Percentiles rank a stretch among this genome's conserved stretches.
phyloP scores from a whole-genome alignment of 2,113 vertebrate genomes.

The Scomber scombrus region DNA sequence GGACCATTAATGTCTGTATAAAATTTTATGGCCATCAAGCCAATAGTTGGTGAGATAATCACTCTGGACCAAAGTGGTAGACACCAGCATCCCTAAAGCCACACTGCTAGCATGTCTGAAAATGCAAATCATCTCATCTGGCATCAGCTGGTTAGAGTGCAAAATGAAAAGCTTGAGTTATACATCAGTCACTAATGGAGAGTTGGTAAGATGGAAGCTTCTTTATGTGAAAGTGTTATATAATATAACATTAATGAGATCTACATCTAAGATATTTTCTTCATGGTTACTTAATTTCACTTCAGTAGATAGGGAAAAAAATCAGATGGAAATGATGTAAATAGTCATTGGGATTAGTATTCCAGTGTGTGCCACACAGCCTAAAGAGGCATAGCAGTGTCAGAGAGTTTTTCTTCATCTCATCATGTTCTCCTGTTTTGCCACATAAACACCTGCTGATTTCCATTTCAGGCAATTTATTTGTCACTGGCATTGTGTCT shows the following conservation, averaged over 20 bases:
- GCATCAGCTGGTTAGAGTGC: conserved; percentile 13
- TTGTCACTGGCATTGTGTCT: conserved; percentile 58
- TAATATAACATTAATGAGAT: conserved; percentile 56
- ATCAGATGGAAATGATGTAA: conserved; percentile 49
- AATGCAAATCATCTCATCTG: neutral
- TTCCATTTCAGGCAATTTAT: conserved; percentile 76
- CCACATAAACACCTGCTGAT: conserved; percentile 78
- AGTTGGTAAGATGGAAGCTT: conserved; percentile 31
- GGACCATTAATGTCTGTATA: neutral
- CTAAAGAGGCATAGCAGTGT: conserved; percentile 67
- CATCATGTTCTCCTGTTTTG: conserved; percentile 65
- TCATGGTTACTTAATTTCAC: conserved; percentile 54
- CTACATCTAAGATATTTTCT: conserved; percentile 48
- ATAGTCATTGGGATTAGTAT: conserved; percentile 55
- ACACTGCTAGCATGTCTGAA: no score
- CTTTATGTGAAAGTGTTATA: conserved; percentile 37
- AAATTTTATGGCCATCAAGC: neutral
- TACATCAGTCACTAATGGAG: conserved; percentile 42
- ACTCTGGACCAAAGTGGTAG: neutral
- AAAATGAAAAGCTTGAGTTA: conserved; percentile 44
- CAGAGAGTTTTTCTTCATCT: conserved; percentile 69
- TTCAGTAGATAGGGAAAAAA: conserved; percentile 26
- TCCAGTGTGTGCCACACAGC: conserved; percentile 51
- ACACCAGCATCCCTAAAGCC: conserved; percentile 14
- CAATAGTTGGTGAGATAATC: neutral